Conservation (phyloP, 2,113 vertebrate genomes). For the Propithecus coquereli region DNA sequence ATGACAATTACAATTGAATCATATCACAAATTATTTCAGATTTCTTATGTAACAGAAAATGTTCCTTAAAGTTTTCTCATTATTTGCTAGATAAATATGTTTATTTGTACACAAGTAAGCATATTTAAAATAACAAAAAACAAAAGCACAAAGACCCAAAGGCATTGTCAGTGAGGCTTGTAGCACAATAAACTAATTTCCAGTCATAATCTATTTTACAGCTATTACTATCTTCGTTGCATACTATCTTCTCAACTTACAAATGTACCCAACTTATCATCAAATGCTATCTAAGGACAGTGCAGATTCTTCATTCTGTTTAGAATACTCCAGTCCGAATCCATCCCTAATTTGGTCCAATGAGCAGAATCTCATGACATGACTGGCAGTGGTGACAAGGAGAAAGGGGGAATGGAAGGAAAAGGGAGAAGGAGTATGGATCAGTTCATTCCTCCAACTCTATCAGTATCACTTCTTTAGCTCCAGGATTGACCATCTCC, state of each 20-base stretch:
- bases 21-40: neutral
- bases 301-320: neutral
- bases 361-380: neutral
- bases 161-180: constrained; percentile 21
- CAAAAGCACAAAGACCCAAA: constrained; percentile 44
- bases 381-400: neutral
- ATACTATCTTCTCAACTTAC: neutral
- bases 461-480: neutral
- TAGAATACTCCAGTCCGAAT: neutral
- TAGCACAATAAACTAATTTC: constrained; percentile 44
- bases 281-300: neutral
- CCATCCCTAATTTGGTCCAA: neutral
- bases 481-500: neutral
- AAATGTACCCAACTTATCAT: neutral
- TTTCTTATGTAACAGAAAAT: constrained; percentile 20
- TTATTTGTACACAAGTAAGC: constrained; percentile 47
- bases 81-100: constrained; percentile 37
- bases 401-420: neutral
- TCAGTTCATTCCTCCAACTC: neutral
- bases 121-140: constrained; percentile 61
- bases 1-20: constrained; percentile 24
- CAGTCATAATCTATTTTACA: constrained; percentile 59
- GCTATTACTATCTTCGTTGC: neutral
- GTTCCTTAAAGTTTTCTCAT: constrained; percentile 56
- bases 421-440: neutral